A percentile compares a stretch with the other conserved stretches of the same genome.
Conservation (phyloP, 2,888 invertebrate species). For the Scaptomyza cyrtandrae region DNA sequence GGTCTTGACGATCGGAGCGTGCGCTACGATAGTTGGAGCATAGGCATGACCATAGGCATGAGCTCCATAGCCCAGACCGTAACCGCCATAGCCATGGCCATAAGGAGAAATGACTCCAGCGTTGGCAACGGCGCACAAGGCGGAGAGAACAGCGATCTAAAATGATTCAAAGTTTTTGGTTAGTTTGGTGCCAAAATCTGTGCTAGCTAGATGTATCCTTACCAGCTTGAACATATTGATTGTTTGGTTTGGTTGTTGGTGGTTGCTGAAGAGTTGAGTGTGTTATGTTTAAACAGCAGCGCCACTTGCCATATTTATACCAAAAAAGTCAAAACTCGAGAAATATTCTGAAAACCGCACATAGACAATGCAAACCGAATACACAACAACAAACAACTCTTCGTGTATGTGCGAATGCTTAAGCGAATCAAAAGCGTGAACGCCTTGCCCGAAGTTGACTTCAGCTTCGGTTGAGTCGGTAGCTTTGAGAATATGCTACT, state of each 20-base stretch:
- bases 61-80: slow-evolving; percentile 77
- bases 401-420: slow-evolving; percentile 29
- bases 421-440: slow-evolving; percentile 68
- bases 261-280: slow-evolving; percentile 74
- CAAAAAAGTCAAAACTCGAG: slow-evolving; percentile 51
- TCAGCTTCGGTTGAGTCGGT: slow-evolving; percentile 19
- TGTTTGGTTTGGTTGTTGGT: slow-evolving; percentile 54
- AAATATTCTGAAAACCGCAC: slow-evolving; percentile 74
- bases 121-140: slow-evolving; percentile 84
- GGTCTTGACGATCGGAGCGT: slow-evolving; percentile 78
- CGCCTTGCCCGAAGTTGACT: slow-evolving; percentile 55
- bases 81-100: slow-evolving; percentile 56
- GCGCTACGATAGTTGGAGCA: slow-evolving; percentile 76
- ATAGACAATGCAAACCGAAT: slow-evolving; percentile 50
- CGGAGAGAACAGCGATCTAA: slow-evolving; percentile 83
- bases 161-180: slow-evolving; percentile 21
- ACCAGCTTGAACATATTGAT: slow-evolving; percentile 85
- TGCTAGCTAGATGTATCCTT: slow-evolving; percentile 58
- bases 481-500: slow-evolving; percentile 43
- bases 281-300: slow-evolving; percentile 83
- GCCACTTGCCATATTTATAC: slow-evolving; percentile 84
- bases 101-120: slow-evolving; percentile 83
- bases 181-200: slow-evolving; percentile 43
- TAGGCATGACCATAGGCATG: slow-evolving; percentile 71
- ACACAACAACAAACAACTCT: slow-evolving; percentile 27